Conservation (phyloP, 2,113 vertebrate genomes). For the Anthoscopus minutus region DNA sequence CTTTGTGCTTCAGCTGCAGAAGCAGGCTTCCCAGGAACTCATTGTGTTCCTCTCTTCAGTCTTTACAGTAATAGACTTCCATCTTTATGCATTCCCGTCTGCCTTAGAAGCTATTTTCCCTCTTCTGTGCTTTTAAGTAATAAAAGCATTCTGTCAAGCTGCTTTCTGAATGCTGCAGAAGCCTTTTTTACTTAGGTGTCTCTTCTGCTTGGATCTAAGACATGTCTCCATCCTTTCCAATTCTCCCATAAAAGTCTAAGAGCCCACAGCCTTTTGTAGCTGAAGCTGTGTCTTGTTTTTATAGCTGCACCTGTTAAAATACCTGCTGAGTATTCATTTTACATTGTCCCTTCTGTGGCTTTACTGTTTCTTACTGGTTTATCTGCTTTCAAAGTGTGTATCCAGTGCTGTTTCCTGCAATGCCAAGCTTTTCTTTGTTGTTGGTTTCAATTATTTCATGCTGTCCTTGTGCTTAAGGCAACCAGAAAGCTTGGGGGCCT, state of each 20-base stretch:
- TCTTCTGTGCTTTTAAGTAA: not conserved
- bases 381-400: not conserved
- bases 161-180: not conserved
- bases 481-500: not conserved
- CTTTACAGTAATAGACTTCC: not conserved
- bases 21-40: not conserved
- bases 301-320: not conserved
- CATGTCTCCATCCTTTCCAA: not conserved
- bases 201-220: fast-evolving
- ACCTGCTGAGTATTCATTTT: not conserved
- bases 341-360: not conserved
- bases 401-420: fast-evolving
- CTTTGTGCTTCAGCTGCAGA: not conserved
- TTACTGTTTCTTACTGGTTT: not conserved
- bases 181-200: not conserved
- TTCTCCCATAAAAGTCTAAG: not conserved
- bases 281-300: not conserved
- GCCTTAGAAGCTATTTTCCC: not conserved
- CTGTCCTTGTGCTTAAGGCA: not conserved
- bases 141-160: not conserved
- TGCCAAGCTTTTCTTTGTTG: not conserved
- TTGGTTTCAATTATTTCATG: not conserved
- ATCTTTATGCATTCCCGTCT: not conserved
- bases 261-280: not conserved
- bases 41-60: not conserved